Evolutionary conservation across 2,113 vertebrate genomes (phyloP), one percentile per base, ranked within the genome.

Genomic region (Cercocebus atys): DNA sequence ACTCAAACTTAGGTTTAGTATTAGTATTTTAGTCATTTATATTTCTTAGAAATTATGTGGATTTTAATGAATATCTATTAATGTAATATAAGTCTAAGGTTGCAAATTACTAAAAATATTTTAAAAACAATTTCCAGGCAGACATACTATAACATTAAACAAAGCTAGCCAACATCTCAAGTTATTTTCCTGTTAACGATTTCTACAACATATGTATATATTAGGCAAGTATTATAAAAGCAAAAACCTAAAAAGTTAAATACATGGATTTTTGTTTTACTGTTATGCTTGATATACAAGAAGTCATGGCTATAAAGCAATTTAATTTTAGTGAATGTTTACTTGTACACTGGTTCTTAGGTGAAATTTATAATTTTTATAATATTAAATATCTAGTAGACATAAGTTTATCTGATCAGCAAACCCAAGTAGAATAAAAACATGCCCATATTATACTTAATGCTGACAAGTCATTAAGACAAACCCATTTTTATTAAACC

Each of bases 331-430:
- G 6, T 81, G 8, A 4, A 90, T 87, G 55, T 85, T 93, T 78
- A 43, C 27, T 79, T 66, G 1, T 40, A 90, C 14, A 73, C 72
- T 90, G 90, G 23, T 59, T 66, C 52, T 80, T 90, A 61, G 17
- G 30, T 70, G 93, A 27, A 40, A 84, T 64, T 66, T 57, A 55
- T 27, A 90, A 96, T 90, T 93, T 96, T 80, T 81, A 66, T 81
- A 73, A 86, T 66, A 12, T 32, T 80, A 80, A 93, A 81, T 3
- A 81, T 30, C 52, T 81, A 95, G 27, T 30, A 57, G 5, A 94
- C 59, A 61, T 57, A 79, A 94, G 20, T 40, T 52, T 72, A 70
- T 45, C 55, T 93, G 72, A 70, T 22, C 79, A 90, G 50, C 78
- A 84, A 89, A 89, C 8, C 57, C 45, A 80, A 86, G 73, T 38